These are phyloP conservation scores for Notamacropus eugenii DNA, from an alignment of 2,797 vertebrate species.

Conservation along the genomic window DNA sequence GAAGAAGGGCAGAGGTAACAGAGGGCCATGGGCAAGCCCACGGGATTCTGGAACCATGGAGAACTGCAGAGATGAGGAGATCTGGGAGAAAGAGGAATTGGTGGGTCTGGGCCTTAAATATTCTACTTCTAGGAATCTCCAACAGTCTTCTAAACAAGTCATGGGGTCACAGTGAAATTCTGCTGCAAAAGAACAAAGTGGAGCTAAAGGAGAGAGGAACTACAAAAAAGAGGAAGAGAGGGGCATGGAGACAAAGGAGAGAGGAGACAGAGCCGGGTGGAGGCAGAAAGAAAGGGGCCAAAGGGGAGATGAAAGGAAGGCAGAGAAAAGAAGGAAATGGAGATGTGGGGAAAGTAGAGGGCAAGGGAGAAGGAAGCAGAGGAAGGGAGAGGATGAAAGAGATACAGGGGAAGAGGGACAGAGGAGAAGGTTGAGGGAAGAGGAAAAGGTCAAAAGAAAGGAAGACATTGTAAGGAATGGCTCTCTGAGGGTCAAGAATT, in stretches of 20 bases:
- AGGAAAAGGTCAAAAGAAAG: background rate
- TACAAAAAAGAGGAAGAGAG: background rate
- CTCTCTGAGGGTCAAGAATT: background rate
- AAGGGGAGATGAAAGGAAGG: background rate
- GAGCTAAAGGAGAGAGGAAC: background rate
- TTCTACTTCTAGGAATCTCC: background rate
- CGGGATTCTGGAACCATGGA: background rate
- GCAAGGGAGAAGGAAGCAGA: no score
- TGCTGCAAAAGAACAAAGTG: background rate
- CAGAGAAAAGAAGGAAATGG: background rate
- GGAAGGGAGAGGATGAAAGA: no score
- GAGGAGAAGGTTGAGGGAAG: background rate
- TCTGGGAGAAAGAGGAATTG: background rate
- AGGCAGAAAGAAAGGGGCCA: background rate
- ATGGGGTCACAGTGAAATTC: background rate
- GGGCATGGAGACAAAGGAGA: background rate
- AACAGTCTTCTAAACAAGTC: background rate
- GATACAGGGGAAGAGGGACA: background rate
- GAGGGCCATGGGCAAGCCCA: background rate
- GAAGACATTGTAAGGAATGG: background rate
- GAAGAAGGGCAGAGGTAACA: background rate
- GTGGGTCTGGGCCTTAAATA: background rate
- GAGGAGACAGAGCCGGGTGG: background rate
- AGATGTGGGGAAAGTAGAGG: background rate
- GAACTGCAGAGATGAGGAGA: background rate